Evolutionary conservation across 2,113 vertebrate species (phyloP), one percentile per base, ranked within the genome.

Genomic region (Hepsetus odoe): DNA sequence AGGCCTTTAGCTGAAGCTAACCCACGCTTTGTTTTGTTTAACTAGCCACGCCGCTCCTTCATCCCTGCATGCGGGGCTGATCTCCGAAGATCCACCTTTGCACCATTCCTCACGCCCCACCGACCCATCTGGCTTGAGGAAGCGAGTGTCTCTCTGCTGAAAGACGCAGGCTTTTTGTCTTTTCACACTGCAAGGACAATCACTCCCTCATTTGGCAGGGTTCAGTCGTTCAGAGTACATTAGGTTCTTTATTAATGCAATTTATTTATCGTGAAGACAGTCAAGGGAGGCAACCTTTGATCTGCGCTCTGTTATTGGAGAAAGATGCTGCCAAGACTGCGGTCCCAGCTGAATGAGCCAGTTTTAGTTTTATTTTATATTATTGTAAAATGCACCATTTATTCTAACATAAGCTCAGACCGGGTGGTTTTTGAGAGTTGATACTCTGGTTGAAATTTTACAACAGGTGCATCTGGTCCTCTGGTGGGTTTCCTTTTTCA

Each of bases 201-300:
- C 24, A n/a, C 62, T n/a, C 10, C 42, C 3, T 62, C 12, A 24
- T 62, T 68, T 75, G 24, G 44, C 9, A 14, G 35, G 22, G 71
- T 58, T 62, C 49, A 28, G 35, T 53, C 82, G 67, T 80, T 82
- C 81, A 1, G 0, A 42, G 16, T 74, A 40, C 38, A 20, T 79
- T 79, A 9, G 55, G 16, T 55, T 73, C 14, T 83, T 80, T 80
- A 88, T 88, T 85, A 81, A 44, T 74, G 58, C 38, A 71, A 73
- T 85, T 74, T 85, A 82, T 87, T 83, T 73, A 61, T 76, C 22
- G 35, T 22, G 40, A n/a, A 78, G 20, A 72, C 42, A 66, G 33
- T 66, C 56, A 30, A 67, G 49, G 35, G 74, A 53, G 28, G 8
- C 28, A 38, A 78, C 70, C 61, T 85, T 77, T 81, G 77, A 83